Conservation (phyloP, 1,140 invertebrate species). For the Mercenaria mercenaria region DNA sequence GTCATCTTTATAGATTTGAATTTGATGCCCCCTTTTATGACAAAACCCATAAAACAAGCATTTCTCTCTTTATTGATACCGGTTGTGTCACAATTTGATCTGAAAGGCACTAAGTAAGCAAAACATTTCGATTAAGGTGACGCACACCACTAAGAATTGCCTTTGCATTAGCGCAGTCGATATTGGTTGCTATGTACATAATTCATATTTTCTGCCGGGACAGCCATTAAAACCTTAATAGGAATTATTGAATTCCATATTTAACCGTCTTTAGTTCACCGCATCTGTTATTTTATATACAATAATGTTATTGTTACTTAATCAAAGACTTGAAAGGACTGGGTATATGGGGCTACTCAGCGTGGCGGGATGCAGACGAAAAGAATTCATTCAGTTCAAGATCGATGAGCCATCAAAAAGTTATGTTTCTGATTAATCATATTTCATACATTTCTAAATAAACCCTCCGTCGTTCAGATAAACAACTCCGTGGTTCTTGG, state of each 20-base stretch:
- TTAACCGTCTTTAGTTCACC: neutral
- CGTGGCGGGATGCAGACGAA: neutral
- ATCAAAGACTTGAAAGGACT: neutral
- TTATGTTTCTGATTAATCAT: no score
- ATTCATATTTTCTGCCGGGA: neutral
- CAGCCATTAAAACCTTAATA: neutral
- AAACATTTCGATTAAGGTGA: slow-evolving; percentile 11
- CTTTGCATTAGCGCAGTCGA: slow-evolving; percentile 1
- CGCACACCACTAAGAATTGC: neutral
- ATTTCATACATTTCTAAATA: no score
- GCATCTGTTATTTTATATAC: neutral
- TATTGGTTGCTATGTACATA: slow-evolving; percentile 21
- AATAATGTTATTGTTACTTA: neutral
- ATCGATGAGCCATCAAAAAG: neutral
- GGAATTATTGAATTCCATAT: slow-evolving; percentile 26
- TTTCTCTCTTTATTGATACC: neutral
- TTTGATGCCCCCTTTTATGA: neutral
- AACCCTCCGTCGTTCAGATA: no score
- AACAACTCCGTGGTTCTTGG: no score
- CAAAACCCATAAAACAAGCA: neutral
- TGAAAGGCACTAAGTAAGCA: slow-evolving; percentile 13
- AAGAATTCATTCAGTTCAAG: neutral
- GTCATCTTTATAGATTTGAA: neutral
- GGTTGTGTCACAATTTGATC: neutral
- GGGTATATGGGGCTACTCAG: neutral